Percentiles rank a stretch among this genome's conserved stretches.
Evolutionary conservation across 1,140 invertebrate species (phyloP).

Genomic region (Sitophilus oryzae): DNA sequence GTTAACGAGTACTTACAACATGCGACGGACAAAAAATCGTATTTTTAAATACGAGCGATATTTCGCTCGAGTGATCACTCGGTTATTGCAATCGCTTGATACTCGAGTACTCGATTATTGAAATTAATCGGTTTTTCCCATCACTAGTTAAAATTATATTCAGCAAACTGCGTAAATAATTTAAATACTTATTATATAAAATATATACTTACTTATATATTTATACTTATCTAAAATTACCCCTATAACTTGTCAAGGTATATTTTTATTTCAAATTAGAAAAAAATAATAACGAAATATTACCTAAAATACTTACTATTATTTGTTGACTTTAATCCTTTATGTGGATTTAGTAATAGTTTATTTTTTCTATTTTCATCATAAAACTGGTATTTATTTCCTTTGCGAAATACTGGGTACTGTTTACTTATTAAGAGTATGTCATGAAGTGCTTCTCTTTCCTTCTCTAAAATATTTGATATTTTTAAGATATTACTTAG

Average conservation of each 20-base stretch:
- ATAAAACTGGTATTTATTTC: slow-evolving; percentile 59
- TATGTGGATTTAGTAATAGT: slow-evolving; percentile 69
- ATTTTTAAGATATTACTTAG: no score
- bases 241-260: neutral
- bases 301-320: slow-evolving; percentile 34
- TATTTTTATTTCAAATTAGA: neutral
- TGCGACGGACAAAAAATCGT: no score
- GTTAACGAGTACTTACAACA: no score
- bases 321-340: slow-evolving; percentile 31
- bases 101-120: no score
- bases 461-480: slow-evolving; percentile 55
- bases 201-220: neutral
- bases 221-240: neutral
- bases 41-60: no score
- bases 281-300: neutral
- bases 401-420: slow-evolving; percentile 64
- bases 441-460: slow-evolving; percentile 60
- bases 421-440: slow-evolving; percentile 60
- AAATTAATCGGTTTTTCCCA: no score
- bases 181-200: no score
- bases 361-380: slow-evolving; percentile 45
- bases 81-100: no score
- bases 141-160: no score
- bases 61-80: no score
- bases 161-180: no score